Conservation (phyloP, 2,797 vertebrate genomes). For the Gallinago solitaria region DNA sequence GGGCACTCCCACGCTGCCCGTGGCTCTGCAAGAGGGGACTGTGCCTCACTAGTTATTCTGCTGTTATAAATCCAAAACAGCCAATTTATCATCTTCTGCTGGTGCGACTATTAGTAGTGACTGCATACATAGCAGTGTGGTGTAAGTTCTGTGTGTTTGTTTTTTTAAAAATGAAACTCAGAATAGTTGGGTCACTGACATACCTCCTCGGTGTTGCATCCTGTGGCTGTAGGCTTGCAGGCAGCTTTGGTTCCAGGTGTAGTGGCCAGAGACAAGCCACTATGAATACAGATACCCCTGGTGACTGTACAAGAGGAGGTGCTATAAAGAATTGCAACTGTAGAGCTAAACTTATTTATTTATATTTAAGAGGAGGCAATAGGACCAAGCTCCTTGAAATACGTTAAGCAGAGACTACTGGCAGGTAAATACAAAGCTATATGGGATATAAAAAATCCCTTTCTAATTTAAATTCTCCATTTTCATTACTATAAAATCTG, state of each 20-base stretch:
- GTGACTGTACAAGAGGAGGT: background rate
- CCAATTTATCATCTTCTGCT: background rate
- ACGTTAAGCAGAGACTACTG: background rate
- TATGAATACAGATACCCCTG: too few species aligned
- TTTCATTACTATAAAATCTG: background rate
- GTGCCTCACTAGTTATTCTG: background rate
- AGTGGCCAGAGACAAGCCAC: background rate
- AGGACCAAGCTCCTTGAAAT: background rate
- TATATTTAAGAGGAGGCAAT: background rate
- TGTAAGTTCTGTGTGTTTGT: fast-evolving
- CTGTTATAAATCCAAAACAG: background rate
- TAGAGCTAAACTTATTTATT: background rate
- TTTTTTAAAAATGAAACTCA: background rate
- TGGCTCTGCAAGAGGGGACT: background rate
- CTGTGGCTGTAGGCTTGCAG: background rate
- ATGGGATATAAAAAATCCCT: background rate
- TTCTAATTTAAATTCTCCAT: background rate
- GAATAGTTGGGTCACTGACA: background rate
- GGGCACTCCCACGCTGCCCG: fast-evolving
- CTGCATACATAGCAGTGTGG: background rate
- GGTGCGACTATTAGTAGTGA: background rate
- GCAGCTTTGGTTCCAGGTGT: background rate
- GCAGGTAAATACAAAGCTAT: background rate
- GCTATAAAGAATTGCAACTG: background rate
- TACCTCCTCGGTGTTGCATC: background rate